Conservation (phyloP, 2,797 vertebrate genomes). For the Leontopithecus rosalia region DNA sequence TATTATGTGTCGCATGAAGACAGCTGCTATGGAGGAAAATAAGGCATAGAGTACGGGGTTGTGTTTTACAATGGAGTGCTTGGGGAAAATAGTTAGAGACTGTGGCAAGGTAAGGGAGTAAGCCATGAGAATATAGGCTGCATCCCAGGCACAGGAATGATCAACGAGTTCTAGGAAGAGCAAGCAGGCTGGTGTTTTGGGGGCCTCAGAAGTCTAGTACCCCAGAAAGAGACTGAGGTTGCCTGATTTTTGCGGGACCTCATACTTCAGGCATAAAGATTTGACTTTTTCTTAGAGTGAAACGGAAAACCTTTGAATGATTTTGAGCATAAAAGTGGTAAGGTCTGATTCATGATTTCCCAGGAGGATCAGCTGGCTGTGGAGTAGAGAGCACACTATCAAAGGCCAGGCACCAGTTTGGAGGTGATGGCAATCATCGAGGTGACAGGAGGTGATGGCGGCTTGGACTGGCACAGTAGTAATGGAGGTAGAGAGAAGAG, state of each 20-base stretch:
- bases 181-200: not conserved
- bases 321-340: not conserved
- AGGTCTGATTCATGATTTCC: not conserved
- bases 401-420: not conserved
- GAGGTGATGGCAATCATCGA: not conserved
- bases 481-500: not conserved
- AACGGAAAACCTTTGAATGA: not conserved
- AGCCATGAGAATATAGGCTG: rapidly evolving
- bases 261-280: not conserved
- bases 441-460: not conserved
- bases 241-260: not conserved
- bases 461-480: not conserved
- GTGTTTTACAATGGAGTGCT: not conserved
- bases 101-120: not conserved
- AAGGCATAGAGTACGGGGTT: not conserved
- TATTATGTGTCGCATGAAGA: not conserved
- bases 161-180: not conserved
- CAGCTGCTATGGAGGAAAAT: not conserved
- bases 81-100: not conserved
- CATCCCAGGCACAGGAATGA: not conserved
- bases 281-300: not conserved
- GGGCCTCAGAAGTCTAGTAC: not conserved
- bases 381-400: not conserved
- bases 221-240: not conserved
- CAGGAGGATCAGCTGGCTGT: not conserved